phyloP scores from a whole-genome alignment of 2,113 vertebrate genomes.

The Eonycteris spelaea region DNA sequence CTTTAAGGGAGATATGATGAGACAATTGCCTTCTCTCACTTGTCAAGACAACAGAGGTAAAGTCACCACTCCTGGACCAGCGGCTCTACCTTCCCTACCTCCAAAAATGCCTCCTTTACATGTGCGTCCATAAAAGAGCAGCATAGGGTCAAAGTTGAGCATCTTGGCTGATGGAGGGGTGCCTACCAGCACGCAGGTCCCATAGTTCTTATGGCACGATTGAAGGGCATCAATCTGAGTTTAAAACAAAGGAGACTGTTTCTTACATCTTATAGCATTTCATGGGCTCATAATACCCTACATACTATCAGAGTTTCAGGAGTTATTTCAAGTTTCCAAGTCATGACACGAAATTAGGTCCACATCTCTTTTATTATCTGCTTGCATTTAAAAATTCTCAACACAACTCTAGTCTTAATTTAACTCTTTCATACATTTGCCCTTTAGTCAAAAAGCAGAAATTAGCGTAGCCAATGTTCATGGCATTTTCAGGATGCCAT shows the following conservation, averaged over 20 bases:
- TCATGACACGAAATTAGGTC: neutral
- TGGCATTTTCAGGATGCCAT: neutral
- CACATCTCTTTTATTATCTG: neutral
- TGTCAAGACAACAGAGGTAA: neutral
- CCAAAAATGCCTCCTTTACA: slow-evolving; percentile 88
- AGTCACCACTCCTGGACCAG: neutral
- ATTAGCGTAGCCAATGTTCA: neutral
- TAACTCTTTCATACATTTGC: neutral
- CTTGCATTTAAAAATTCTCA: neutral
- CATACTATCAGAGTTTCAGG: neutral
- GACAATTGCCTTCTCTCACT: neutral
- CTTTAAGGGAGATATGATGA: neutral
- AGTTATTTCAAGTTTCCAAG: neutral
- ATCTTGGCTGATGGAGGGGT: slow-evolving; percentile 77
- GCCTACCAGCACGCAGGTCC: slow-evolving; percentile 86
- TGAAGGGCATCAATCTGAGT: slow-evolving; percentile 57
- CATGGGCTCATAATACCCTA: neutral
- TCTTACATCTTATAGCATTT: neutral
- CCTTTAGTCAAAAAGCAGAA: neutral
- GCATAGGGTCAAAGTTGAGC: slow-evolving; percentile 78
- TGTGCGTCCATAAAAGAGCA: slow-evolving; percentile 84
- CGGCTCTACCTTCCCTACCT: slow-evolving; percentile 74
- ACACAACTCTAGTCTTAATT: neutral
- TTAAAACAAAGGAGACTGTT: neutral
- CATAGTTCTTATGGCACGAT: slow-evolving; percentile 69